Percentiles rank a stretch among this genome's conserved stretches.
Evolutionary conservation across 2,888 invertebrate genomes (phyloP).

Genomic region (Melanostoma mellinum): DNA sequence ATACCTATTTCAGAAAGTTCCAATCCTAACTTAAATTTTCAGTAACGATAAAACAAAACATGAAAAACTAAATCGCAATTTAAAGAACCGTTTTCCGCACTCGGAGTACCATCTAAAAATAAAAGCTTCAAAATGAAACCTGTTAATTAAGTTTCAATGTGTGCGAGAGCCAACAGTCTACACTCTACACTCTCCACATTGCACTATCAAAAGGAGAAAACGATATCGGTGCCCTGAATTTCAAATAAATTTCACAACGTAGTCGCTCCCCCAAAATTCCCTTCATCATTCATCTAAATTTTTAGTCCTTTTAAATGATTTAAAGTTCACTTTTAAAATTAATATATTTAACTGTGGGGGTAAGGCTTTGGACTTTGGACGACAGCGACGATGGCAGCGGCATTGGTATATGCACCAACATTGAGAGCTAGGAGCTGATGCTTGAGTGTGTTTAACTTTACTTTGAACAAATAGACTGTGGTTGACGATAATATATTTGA

Average conservation of each 20-base stretch:
- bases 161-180: too few species aligned
- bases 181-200: too few species aligned
- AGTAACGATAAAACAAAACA: too few species aligned
- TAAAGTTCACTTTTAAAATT: constrained; percentile 65
- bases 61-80: too few species aligned
- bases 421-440: not conserved
- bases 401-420: not conserved
- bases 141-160: too few species aligned
- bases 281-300: not conserved
- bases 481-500: constrained; percentile 72
- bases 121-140: too few species aligned
- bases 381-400: not conserved
- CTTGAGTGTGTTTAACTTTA: constrained; percentile 56
- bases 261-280: not conserved
- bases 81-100: too few species aligned
- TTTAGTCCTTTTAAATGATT: constrained; percentile 56
- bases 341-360: constrained; percentile 46
- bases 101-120: too few species aligned
- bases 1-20: too few species aligned
- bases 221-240: constrained; percentile 9
- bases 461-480: constrained; percentile 66
- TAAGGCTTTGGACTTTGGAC: not conserved
- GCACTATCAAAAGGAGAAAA: not conserved
- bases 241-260: constrained; percentile 59
- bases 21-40: too few species aligned